Evolutionary conservation across 2,797 vertebrate species (phyloP), one percentile per base, ranked within the genome.

Genomic region (Notolepis coatsorum): DNA sequence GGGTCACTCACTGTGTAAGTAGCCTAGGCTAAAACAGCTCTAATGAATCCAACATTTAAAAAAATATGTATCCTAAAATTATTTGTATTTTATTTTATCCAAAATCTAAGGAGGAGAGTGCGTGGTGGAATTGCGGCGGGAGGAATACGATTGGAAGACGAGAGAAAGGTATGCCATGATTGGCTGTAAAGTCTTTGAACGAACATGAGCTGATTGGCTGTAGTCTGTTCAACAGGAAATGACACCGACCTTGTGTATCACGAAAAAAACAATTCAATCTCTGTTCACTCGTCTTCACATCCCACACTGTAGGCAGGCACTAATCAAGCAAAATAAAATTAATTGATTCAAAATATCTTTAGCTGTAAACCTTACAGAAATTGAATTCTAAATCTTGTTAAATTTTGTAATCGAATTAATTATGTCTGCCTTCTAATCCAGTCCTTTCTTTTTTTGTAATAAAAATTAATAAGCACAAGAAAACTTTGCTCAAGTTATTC

Each of bases 261-360:
- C 50, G 45, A 50, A 64, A 68, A 49, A 50, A 64, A 68, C 38
- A 61, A 57, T 38, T n/a, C 23, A 63, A 45, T 39, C 39, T 12
- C 62, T 61, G 24, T 28, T 61, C 21, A 9, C 65, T 58, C 0
- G 5, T 64, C 54, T 53, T 31, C 21, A 28, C 17, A 25, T 60
- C 49, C 27, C 30, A 48, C 31, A 37, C 50, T 8, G 57, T 51
- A 31, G 65, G 56, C 30, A 38, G 48, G 10, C 25, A 42, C 23
- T 71, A 58, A 71, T 60, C 46, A 71, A 51, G 8, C 31, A 28
- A 52, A 7, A n/a, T n/a, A n/a, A 63, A 55, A 65, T 47, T 0
- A 18, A 63, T 52, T 47, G 1, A 50, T 48, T 47, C 35, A 3
- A 47, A 71, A 17, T 30, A 56, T 48, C 15, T 45, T 27, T 35